A percentile compares a stretch with the other conserved stretches of the same genome.
phyloP scores from a whole-genome alignment of 1,140 invertebrate genomes.

The Sesamia nonagrioides region DNA sequence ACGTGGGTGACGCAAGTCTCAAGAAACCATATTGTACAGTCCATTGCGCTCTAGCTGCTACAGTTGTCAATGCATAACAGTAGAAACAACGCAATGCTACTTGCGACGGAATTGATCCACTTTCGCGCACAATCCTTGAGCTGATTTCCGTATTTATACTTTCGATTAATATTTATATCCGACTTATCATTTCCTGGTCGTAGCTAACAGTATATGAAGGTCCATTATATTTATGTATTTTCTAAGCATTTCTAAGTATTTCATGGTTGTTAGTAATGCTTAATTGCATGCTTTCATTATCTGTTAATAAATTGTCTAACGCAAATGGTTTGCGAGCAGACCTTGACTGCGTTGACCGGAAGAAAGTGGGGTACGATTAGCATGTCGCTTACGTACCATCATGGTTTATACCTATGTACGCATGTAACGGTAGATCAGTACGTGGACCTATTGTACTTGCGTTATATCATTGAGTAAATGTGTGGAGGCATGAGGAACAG shows the following conservation, averaged over 20 bases:
- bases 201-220: not conserved
- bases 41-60: slow-evolving; percentile 1
- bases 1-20: slow-evolving; percentile 31
- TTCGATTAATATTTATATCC: slow-evolving; percentile 28
- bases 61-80: not conserved
- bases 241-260: slow-evolving; percentile 1
- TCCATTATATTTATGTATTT: not conserved
- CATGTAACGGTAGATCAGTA: slow-evolving; percentile 26
- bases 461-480: not conserved
- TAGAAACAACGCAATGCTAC: not conserved
- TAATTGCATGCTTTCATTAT: slow-evolving; percentile 35
- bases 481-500: too few species aligned
- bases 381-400: slow-evolving; percentile 46
- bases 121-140: slow-evolving; percentile 41
- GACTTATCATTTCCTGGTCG: slow-evolving; percentile 17
- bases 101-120: not conserved
- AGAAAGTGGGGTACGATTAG: slow-evolving; percentile 59
- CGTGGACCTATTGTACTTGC: slow-evolving; percentile 11
- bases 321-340: slow-evolving; percentile 10
- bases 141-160: slow-evolving; percentile 28
- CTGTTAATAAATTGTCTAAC: slow-evolving; percentile 13
- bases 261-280: slow-evolving; percentile 24
- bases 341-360: slow-evolving; percentile 55
- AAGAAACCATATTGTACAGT: not conserved
- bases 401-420: slow-evolving; percentile 43